phyloP scores from a whole-genome alignment of 2,113 vertebrate species.

The Ptychochromis oligacanthus region DNA sequence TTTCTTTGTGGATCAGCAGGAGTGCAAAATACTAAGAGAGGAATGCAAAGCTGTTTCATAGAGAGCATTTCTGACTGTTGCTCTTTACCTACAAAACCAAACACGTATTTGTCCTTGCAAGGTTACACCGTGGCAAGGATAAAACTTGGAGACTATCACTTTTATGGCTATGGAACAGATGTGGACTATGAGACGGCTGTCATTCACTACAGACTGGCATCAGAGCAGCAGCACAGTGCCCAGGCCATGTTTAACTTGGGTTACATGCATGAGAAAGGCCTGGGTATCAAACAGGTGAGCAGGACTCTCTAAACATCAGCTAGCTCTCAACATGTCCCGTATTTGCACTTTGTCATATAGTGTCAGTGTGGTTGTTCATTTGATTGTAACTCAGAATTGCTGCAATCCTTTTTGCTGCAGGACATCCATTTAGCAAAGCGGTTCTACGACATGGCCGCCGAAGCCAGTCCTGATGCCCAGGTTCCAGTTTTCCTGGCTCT shows the following conservation, averaged over 20 bases:
- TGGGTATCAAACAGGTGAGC: constrained; percentile 96
- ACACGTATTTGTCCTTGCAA: constrained; percentile 51
- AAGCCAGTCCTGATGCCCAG: constrained; percentile 96
- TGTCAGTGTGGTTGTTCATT: rapidly evolving
- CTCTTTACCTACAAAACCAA: rapidly evolving
- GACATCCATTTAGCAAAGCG: constrained; percentile 97
- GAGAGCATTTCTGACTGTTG: neutral
- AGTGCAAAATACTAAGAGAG: neutral
- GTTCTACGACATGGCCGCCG: constrained; percentile 99
- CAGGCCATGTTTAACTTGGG: constrained; percentile 99
- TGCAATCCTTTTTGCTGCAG: constrained; percentile 68
- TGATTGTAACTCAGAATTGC: neutral
- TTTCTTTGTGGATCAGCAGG: neutral
- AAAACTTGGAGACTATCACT: constrained; percentile 98
- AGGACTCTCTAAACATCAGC: constrained; percentile 21
- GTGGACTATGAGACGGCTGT: constrained; percentile 97
- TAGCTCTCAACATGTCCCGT: neutral
- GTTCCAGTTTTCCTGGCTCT: constrained; percentile 96
- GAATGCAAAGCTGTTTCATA: neutral
- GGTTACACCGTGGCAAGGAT: constrained; percentile 96
- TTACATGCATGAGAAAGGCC: constrained; percentile 98
- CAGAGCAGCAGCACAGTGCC: constrained; percentile 97
- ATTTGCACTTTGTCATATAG: neutral
- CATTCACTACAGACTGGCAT: constrained; percentile 96
- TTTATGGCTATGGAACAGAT: constrained; percentile 96